Percentiles rank a stretch among this genome's conserved stretches.
phyloP scores from a whole-genome alignment of 2,888 invertebrate genomes.

The Napeogenes inachia region DNA sequence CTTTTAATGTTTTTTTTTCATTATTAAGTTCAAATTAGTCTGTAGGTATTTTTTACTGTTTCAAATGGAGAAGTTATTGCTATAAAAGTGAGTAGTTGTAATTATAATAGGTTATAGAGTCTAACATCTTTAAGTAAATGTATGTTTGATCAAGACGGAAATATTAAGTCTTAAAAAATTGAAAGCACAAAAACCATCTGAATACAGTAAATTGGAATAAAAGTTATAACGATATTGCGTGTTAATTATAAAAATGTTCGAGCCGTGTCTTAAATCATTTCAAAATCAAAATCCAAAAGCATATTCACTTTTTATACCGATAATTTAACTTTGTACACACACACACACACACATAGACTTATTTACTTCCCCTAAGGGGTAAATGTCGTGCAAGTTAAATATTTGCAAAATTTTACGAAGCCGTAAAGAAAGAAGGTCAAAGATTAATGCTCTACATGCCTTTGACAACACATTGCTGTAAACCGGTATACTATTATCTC shows the following conservation, averaged over 20 bases:
- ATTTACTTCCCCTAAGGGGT: too few relatives aligned
- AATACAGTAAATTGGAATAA: conserved; percentile 23
- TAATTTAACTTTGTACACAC: too few relatives aligned
- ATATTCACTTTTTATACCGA: too few relatives aligned
- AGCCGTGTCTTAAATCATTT: not conserved
- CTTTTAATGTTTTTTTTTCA: too few relatives aligned
- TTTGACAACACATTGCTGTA: conserved; percentile 21
- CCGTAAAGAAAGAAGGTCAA: conserved; percentile 28
- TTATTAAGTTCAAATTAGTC: too few relatives aligned
- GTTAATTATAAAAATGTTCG: conserved; percentile 14
- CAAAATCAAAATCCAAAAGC: too few relatives aligned
- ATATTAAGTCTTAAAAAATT: conserved; percentile 7
- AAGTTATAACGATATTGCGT: conserved; percentile 16
- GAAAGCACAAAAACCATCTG: conserved; percentile 19
- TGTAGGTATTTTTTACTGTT: too few relatives aligned
- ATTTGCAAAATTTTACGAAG: not conserved
- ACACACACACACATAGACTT: too few relatives aligned
- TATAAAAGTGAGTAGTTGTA: too few relatives aligned
- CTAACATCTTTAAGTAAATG: not conserved
- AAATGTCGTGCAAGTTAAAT: not conserved
- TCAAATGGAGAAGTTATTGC: too few relatives aligned
- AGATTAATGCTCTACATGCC: not conserved
- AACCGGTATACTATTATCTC: conserved; percentile 21
- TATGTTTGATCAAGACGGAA: not conserved
- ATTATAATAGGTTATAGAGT: too few relatives aligned